Conservation (phyloP, 1,140 invertebrate species). For the Gonatopus flavifemur region DNA sequence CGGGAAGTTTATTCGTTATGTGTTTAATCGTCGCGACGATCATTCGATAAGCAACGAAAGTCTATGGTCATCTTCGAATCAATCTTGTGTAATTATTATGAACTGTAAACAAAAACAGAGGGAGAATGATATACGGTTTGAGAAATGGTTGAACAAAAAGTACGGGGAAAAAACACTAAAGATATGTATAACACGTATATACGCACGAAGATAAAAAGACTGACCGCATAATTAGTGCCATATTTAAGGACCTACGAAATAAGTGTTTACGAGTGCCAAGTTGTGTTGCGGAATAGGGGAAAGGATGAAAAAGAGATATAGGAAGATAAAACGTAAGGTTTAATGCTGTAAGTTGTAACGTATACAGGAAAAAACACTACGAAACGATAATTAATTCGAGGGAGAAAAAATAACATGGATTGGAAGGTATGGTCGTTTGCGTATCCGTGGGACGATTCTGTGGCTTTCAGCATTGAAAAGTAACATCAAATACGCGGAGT, state of each 20-base stretch:
- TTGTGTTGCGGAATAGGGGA: constrained; percentile 21
- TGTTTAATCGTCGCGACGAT: constrained; percentile 37
- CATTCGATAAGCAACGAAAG: constrained; percentile 36
- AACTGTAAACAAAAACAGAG: constrained; percentile 13
- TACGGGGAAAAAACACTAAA: no score
- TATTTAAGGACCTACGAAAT: constrained; percentile 30
- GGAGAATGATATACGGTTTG: constrained; percentile 3
- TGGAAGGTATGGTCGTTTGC: no score
- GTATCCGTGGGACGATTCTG: no score
- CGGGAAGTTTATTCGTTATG: constrained; percentile 31
- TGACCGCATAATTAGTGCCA: constrained; percentile 46
- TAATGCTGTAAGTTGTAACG: no score
- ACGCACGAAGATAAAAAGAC: constrained; percentile 32
- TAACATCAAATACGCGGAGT: no score
- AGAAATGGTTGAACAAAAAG: not conserved
- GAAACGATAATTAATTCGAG: not conserved
- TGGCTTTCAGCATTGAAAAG: no score
- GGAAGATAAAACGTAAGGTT: constrained; percentile 7
- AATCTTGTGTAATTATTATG: constrained; percentile 17
- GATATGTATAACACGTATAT: not conserved
- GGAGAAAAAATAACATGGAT: not conserved
- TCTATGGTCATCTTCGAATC: constrained; percentile 5
- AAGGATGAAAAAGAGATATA: not conserved
- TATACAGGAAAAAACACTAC: not conserved
- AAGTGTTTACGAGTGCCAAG: constrained; percentile 41